Evolutionary conservation across 2,797 vertebrate species (phyloP), one percentile per base, ranked within the genome.

Genomic region (Cyclura pinguis): DNA sequence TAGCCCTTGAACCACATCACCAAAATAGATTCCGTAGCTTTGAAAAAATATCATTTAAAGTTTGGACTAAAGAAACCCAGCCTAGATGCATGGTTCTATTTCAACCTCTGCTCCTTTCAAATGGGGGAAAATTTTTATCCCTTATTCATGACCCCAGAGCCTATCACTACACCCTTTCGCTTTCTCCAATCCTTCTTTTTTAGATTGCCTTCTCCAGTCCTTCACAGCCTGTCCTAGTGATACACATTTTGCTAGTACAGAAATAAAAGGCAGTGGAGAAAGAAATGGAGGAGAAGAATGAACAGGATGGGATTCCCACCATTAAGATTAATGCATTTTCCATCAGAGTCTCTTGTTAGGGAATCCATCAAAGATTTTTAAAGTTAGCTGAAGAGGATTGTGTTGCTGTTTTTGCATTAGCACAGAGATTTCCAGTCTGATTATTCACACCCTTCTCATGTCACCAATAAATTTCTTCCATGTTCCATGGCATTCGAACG

Each of bases 401-500:
- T 4, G 32, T 69, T 90, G 59, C 73, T 64, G 8, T 77, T 88
- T 81, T 73, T 93, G 88, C 80, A 62, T 84, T 90, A 88, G 91
- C 57, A 64, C 16, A 42, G 82, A 81, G 82, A 69, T 57, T 90
- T 47, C 27, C 73, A 76, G 86, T 91, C 57, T 50, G 52, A 1
- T 84, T 89, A 32, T 88, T 91, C 91, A 91, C 89, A 85, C 89
- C 86, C 2, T 76, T 47, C 86, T 86, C 88, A 74, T 73, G 81
- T 92, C 85, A 93, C 81, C 86, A 84, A 1, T 76, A 24, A 32
- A 81, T 86, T n/a, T 14, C 0, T 84, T 92, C 82, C 69, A 72
- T 64, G 80, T 92, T 74, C 86, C 88, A 86, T 91, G 50, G 92
- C 76, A 86, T 86, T 80, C 86, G 89, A 92, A 90, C 64, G 84